Evolutionary conservation across 1,140 invertebrate genomes (phyloP).

Genomic region (Portunus trituberculatus): DNA sequence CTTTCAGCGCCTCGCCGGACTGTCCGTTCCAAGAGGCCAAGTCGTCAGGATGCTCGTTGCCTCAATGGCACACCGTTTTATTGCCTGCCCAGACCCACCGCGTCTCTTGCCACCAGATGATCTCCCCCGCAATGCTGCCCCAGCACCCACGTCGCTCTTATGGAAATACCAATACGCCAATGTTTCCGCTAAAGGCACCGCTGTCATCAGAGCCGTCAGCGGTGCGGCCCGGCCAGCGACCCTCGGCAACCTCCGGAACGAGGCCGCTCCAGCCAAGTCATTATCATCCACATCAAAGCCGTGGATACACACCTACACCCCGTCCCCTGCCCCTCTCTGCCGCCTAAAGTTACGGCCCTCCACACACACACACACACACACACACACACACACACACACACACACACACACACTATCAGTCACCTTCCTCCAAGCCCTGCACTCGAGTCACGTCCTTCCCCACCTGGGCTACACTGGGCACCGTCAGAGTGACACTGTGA

Average conservation of each 20-base stretch:
- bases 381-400: no score
- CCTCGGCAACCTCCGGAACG: neutral
- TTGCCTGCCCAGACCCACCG: neutral
- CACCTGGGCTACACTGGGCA: no score
- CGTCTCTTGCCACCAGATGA: neutral
- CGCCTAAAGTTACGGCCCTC: neutral
- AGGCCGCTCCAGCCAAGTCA: slow-evolving; percentile 16
- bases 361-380: neutral
- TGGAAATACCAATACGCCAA: neutral
- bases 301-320: neutral
- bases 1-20: neutral
- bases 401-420: no score
- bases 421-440: no score
- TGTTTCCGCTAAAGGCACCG: neutral
- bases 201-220: neutral
- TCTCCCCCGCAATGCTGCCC: neutral
- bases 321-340: no score
- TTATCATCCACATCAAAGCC: slow-evolving; percentile 12
- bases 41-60: neutral
- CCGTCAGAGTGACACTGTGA: no score
- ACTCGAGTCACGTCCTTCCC: no score
- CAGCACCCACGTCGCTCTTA: neutral
- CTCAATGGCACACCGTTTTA: neutral
- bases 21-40: neutral
- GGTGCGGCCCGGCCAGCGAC: neutral